A percentile compares a stretch with the other conserved stretches of the same genome.
Conservation (phyloP, 2,888 invertebrate species). For the Strigamia crassipes region DNA sequence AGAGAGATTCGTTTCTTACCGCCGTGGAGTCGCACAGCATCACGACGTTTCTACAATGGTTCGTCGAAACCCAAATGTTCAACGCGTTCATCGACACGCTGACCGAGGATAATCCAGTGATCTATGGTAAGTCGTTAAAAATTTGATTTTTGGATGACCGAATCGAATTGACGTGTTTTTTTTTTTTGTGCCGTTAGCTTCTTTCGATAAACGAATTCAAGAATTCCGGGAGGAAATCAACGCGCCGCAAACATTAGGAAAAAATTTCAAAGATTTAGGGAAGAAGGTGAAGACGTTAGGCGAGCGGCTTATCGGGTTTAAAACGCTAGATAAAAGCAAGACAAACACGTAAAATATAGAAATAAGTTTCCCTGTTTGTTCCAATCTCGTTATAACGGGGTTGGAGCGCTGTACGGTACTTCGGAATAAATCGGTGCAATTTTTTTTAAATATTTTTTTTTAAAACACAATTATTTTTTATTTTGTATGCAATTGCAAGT, state of each 20-base stretch:
- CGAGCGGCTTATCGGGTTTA: conserved; percentile 36
- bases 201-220: conserved; percentile 52
- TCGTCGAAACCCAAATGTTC: conserved; percentile 85
- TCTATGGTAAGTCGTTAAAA: not conserved
- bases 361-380: no score
- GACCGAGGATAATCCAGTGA: conserved; percentile 49
- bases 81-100: conserved; percentile 70
- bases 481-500: no score
- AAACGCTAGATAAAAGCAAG: not conserved
- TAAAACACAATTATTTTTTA: no score
- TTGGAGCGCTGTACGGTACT: no score
- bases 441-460: no score
- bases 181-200: not conserved
- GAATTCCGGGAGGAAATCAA: conserved; percentile 52
- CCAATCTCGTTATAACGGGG: no score
- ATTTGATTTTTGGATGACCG: not conserved
- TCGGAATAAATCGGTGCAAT: no score
- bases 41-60: conserved; percentile 81
- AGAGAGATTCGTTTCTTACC: conserved; percentile 75
- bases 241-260: conserved; percentile 49
- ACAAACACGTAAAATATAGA: not conserved
- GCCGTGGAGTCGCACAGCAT: conserved; percentile 68
- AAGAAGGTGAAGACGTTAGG: conserved; percentile 51
- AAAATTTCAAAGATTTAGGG: conserved; percentile 52
- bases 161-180: not conserved